Conservation (phyloP, 2,888 invertebrate genomes). For the Eupithecia pulchellata region DNA sequence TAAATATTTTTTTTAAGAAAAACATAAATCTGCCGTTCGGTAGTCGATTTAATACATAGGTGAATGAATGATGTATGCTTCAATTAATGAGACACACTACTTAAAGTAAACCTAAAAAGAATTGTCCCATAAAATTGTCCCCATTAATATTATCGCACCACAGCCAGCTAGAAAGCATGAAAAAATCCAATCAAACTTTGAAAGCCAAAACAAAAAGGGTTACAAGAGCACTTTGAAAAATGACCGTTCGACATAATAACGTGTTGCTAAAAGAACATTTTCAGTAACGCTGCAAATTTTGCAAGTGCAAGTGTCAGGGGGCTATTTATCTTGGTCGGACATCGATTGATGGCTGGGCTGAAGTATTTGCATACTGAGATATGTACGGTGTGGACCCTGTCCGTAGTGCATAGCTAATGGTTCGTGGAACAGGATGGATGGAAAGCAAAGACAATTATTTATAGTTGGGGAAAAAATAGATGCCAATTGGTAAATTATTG, state of each 20-base stretch:
- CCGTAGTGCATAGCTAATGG: conserved; percentile 11
- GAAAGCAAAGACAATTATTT: neutral
- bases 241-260: conserved; percentile 16
- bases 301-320: conserved; percentile 60
- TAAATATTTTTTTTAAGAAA: too few relatives aligned
- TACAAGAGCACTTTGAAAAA: conserved; percentile 15
- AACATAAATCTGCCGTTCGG: too few relatives aligned
- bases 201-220: neutral
- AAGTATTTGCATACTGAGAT: conserved; percentile 67
- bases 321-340: conserved; percentile 70
- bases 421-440: neutral
- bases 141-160: neutral
- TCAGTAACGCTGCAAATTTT: conserved; percentile 32
- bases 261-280: conserved; percentile 25
- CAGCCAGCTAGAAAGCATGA: neutral
- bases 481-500: neutral
- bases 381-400: conserved; percentile 32
- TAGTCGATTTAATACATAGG: too few relatives aligned
- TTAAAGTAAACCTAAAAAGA: neutral
- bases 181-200: neutral
- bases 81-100: too few relatives aligned
- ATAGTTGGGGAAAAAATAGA: too few relatives aligned
- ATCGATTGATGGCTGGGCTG: conserved; percentile 61
- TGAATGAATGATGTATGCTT: too few relatives aligned
- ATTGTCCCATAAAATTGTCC: neutral